Percentiles rank a stretch among this genome's conserved stretches.
phyloP scores from a whole-genome alignment of 2,888 invertebrate genomes.

The Tetragnatha montana region DNA sequence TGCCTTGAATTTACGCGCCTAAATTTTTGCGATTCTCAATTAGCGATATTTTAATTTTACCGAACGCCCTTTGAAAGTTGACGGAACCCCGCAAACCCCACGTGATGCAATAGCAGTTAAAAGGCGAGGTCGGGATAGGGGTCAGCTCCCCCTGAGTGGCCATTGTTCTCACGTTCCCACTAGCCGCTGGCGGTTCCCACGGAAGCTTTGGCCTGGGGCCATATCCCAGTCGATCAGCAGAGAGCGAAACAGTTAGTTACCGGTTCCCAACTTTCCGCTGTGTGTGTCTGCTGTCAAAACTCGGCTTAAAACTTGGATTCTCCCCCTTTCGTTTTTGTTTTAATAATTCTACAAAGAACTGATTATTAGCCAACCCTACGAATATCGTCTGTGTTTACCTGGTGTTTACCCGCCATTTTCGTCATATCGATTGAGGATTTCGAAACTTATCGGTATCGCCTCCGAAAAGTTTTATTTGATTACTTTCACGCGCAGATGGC shows the following conservation, averaged over 20 bases:
- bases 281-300: slow-evolving; percentile 34
- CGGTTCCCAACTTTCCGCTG: slow-evolving; percentile 40
- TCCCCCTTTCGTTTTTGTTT: not conserved
- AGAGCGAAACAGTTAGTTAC: slow-evolving; percentile 56
- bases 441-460: slow-evolving; percentile 34
- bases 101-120: slow-evolving; percentile 66
- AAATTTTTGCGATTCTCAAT: too few species aligned
- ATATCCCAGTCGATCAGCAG: slow-evolving; percentile 47
- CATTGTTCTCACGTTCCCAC: slow-evolving; percentile 64
- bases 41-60: too few species aligned
- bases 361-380: not conserved
- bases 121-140: slow-evolving; percentile 60
- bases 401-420: not conserved
- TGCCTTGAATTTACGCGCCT: too few species aligned
- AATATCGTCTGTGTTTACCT: not conserved
- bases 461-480: slow-evolving; percentile 43
- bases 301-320: not conserved
- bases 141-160: slow-evolving; percentile 50
- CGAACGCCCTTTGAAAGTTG: slow-evolving; percentile 27
- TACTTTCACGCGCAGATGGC: slow-evolving; percentile 5
- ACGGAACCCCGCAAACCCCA: slow-evolving; percentile 37
- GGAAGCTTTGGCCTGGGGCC: slow-evolving; percentile 59
- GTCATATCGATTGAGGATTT: slow-evolving; percentile 29
- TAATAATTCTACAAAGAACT: not conserved
- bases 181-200: slow-evolving; percentile 70